Base-by-base conservation (phyloP, 1,140 invertebrate genomes). In the Dreissena rostriformis region DNA sequence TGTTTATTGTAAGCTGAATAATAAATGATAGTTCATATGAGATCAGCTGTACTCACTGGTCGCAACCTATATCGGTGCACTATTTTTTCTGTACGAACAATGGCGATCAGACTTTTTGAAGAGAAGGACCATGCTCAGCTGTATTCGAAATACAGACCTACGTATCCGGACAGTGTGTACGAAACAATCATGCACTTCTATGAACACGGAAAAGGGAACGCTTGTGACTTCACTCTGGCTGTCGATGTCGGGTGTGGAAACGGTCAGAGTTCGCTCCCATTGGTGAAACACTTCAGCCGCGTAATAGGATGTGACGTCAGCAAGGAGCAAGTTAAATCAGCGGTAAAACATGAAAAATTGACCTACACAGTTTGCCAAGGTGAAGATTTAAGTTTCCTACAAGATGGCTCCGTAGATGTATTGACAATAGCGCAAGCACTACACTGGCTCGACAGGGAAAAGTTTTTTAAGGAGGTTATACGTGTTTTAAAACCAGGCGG, bases 211-310 rank as follows among this genome's bases (percentile, higher is more conserved):
- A 89, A 91, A 84, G 55, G 63, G 11, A 11, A 7, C 8, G 11
- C 15, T 6, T 29, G 49, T 39, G 49, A 72, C 7, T 82, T 73
- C 74, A 76, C 83, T 7, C 49, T 88, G 15, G 88, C 90, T 52
- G 76, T 93, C 11, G 94, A 95, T 88, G 91, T 95, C n/a, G 94
- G 94, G 1, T 94, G 94, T 89, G 94, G 94, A 17, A 91, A 92
- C 15, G 94, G 94, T n/a, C 94, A 95, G 88, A 94, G 93, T 79
- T 94, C 94, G 2, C 61, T 89, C 26, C 84, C 91, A 5, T 85
- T 94, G 57, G 77, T 91, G 12, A 90, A 91, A 19, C 88, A 93
- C 85, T 95, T 95, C 85, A 82, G 87, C 19, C 63, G 82, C 8
- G 86, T 87, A 11, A 85, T 85, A 17, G 86, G 86, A 67, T 55